Percentiles rank a stretch among this genome's conserved stretches.
Conservation (phyloP, 2,113 vertebrate genomes). For the Trematomus loennbergii region DNA sequence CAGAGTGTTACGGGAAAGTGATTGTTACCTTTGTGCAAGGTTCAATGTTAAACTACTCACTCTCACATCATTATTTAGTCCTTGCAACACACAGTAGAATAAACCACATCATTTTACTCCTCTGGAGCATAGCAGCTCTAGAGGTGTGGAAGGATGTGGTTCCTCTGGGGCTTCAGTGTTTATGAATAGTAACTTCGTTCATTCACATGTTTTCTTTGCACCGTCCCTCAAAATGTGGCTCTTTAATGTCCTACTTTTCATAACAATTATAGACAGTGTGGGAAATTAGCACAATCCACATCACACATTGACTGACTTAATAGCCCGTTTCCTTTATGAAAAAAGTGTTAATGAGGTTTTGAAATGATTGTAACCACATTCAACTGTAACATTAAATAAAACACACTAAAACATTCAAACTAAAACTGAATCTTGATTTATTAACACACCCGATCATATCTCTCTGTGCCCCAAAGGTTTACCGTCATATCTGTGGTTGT, state of each 20-base stretch:
- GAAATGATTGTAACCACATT: no score
- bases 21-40: neutral
- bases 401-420: no score
- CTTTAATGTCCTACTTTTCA: neutral
- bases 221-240: neutral
- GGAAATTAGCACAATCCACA: neutral
- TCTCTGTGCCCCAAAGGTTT: neutral
- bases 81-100: neutral
- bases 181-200: neutral
- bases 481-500: neutral
- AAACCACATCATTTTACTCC: conserved; percentile 26
- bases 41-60: conserved; percentile 23
- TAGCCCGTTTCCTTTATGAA: neutral
- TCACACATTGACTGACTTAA: neutral
- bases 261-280: neutral
- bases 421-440: no score
- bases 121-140: neutral
- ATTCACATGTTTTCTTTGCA: neutral
- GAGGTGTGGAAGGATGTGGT: neutral
- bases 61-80: conserved; percentile 47
- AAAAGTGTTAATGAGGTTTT: neutral
- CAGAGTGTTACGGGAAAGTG: neutral
- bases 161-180: neutral
- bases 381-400: no score
- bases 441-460: neutral